These are phyloP conservation scores for Oscheius onirici DNA, from an alignment of 2,888 invertebrate species.

Conservation along the genomic window DNA sequence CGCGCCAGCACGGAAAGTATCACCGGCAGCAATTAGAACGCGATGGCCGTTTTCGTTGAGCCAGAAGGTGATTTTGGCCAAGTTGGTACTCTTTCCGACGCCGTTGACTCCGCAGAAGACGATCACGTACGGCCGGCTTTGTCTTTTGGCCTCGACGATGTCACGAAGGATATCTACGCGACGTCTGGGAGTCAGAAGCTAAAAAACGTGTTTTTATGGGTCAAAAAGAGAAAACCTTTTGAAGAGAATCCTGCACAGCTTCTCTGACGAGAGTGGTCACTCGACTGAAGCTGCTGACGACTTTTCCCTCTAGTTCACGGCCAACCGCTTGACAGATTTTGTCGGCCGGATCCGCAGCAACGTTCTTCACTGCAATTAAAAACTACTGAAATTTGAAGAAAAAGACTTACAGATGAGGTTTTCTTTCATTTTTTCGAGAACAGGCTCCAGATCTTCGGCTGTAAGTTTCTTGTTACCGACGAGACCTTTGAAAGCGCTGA, in stretches of 20 bases:
- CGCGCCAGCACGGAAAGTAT: constrained; percentile 95
- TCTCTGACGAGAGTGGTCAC: constrained; percentile 87
- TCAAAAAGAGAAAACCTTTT: constrained; percentile 76
- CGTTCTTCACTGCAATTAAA: constrained; percentile 83
- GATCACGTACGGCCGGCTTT: constrained; percentile 90
- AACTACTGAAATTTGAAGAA: too few relatives aligned
- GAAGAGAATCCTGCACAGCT: constrained; percentile 88
- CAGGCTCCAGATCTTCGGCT: constrained; percentile 83
- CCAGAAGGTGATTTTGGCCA: constrained; percentile 99
- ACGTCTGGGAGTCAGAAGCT: constrained; percentile 91
- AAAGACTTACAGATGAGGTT: constrained; percentile 80
- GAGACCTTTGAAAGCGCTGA: constrained; percentile 83
- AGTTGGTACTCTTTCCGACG: constrained; percentile 97
- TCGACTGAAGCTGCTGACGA: constrained; percentile 89
- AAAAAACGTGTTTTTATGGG: constrained; percentile 22
- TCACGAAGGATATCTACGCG: constrained; percentile 96
- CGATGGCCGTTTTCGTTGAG: constrained; percentile 94
- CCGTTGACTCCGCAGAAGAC: constrained; percentile 99
- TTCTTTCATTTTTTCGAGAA: constrained; percentile 90
- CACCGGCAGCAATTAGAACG: constrained; percentile 97
- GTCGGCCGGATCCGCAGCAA: constrained; percentile 91
- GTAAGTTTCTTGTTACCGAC: constrained; percentile 82
- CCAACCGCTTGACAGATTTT: constrained; percentile 78
- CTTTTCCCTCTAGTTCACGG: constrained; percentile 67
- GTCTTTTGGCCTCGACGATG: constrained; percentile 86